Evolutionary conservation across 2,888 invertebrate species (phyloP).

Genomic region (Lasioglossum villosulum): DNA sequence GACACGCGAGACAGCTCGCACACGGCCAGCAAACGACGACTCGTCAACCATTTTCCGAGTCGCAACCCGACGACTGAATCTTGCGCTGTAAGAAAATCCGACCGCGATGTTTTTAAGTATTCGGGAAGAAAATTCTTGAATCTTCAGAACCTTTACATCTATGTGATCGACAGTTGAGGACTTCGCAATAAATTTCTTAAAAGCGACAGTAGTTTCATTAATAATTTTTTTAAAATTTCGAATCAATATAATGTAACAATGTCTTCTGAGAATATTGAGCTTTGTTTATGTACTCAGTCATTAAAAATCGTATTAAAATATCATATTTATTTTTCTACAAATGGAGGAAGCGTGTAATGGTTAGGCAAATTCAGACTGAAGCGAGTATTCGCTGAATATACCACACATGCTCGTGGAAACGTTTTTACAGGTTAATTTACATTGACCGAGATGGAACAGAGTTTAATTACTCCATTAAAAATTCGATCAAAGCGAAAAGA

Average conservation of each 20-base stretch:
- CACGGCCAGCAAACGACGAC: slow-evolving; percentile 24
- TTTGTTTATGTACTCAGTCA: not conserved
- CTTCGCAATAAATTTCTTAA: too few relatives aligned
- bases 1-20: slow-evolving; percentile 41
- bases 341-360: not conserved
- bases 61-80: not conserved
- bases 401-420: not conserved
- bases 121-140: too few relatives aligned
- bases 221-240: too few relatives aligned
- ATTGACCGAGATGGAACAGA: not conserved
- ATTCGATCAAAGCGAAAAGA: not conserved
- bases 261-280: too few relatives aligned
- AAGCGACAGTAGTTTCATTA: too few relatives aligned
- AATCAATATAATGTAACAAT: too few relatives aligned
- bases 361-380: too few relatives aligned
- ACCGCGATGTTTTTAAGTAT: not conserved
- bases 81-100: not conserved
- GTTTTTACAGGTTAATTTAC: not conserved
- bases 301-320: too few relatives aligned
- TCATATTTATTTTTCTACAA: not conserved
- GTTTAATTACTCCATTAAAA: not conserved
- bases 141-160: not conserved
- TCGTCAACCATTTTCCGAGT: slow-evolving; percentile 54
- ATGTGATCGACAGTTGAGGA: not conserved
- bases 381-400: not conserved